These are phyloP conservation scores for Lophura nycthemera DNA, from an alignment of 2,113 vertebrate genomes.

Conservation along the genomic window DNA sequence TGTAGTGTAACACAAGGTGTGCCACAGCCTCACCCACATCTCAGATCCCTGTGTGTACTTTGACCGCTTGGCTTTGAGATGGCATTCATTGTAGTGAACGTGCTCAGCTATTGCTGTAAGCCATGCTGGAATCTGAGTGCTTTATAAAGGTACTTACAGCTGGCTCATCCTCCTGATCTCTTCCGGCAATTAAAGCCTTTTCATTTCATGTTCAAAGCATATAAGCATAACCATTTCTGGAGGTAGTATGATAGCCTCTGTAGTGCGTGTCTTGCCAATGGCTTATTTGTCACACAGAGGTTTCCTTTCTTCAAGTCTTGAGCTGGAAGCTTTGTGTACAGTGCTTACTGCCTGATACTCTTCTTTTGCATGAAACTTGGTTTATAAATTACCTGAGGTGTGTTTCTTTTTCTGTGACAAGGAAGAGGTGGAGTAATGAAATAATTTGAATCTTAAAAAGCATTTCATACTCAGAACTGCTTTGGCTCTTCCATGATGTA, in stretches of 20 bases:
- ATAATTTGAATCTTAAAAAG: neutral
- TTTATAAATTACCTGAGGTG: neutral
- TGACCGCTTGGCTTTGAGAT: neutral
- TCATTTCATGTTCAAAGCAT: neutral
- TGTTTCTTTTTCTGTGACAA: neutral
- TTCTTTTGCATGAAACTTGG: neutral
- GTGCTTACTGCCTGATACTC: neutral
- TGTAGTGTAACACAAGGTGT: accelerated
- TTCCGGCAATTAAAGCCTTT: neutral
- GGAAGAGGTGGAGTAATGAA: neutral
- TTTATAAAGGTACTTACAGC: neutral
- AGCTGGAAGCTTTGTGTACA: neutral
- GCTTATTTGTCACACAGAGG: neutral
- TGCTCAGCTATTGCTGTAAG: neutral
- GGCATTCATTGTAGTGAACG: neutral
- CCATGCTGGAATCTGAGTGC: neutral
- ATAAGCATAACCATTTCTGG: neutral
- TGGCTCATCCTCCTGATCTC: neutral
- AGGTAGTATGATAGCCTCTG: neutral
- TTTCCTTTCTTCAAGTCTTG: neutral
- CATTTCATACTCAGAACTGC: neutral
- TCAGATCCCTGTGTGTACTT: neutral
- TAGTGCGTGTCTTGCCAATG: neutral
- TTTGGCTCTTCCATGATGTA: neutral
- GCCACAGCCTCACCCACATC: neutral